Evolutionary conservation across 2,797 vertebrate species (phyloP), one percentile per base, ranked within the genome.

Genomic region (Tokudaia tokunoshimensis): DNA sequence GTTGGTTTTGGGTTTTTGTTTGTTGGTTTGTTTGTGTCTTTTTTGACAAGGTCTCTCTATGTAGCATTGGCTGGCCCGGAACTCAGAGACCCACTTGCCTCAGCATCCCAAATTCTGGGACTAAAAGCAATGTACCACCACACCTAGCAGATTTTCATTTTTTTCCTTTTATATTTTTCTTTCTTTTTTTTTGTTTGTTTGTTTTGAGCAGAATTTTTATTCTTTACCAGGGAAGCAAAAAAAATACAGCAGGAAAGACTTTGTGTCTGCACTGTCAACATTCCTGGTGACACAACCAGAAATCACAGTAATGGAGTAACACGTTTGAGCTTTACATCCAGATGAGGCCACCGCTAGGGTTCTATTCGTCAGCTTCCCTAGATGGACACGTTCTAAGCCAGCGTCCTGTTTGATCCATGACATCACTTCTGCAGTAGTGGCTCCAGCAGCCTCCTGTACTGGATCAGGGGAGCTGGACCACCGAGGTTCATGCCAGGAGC

Each of bases 401-500:
- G 93, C 0, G 55, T 74, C 0, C 1, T 1, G 22, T 59, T 82
- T 79, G 87, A 29, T 89, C 65, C 17, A 3, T 8, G 72, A 22
- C 65, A 2, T 94, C 92, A 92, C 59, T 97, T 81, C 96, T 75
- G 85, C 86, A 86, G 81, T 37, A 1, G 67, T 10, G 79, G 75
- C n/a, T 76, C 75, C 90, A 89, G 92, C 93, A 37, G 83, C 82
- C 85, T 87, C 89, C 96, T 97, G 86, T 95, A 44, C 97, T 95
- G 98, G 87, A 97, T 96, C 94, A 97, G 96, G 8, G 98, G 97
- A 85, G 97, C 97, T 0, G 91, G 91, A 98, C 88, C 98, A 75
- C 95, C 84, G 29, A 84, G 98, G 47, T 98, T 98, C 96, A 97
- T 97, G 92, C 98, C 98, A 91, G 92, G 78, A 88, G 99, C 98